Percentiles rank a stretch among this genome's conserved stretches.
Evolutionary conservation across 2,888 invertebrate species (phyloP).

Genomic region (Apoderus coryli): DNA sequence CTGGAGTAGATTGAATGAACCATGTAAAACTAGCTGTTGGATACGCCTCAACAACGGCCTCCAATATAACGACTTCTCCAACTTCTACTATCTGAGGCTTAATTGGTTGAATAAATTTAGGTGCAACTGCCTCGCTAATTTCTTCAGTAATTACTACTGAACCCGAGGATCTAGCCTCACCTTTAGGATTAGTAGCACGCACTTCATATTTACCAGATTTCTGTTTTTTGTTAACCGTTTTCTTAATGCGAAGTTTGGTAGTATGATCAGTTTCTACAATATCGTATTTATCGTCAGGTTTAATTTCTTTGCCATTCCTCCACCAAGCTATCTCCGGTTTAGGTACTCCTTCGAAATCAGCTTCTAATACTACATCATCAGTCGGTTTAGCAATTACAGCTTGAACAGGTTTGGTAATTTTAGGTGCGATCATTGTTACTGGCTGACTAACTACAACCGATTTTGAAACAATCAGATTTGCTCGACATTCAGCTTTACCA

Average conservation of each 20-base stretch:
- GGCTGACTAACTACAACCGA: slow-evolving; percentile 35
- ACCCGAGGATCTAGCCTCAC: slow-evolving; percentile 67
- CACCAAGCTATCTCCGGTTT: slow-evolving; percentile 70
- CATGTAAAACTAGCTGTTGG: slow-evolving; percentile 78
- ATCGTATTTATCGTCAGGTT: slow-evolving; percentile 43
- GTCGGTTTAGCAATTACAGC: slow-evolving; percentile 58
- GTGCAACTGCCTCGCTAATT: slow-evolving; percentile 45
- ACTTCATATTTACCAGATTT: slow-evolving; percentile 83
- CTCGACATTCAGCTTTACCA: slow-evolving; percentile 58
- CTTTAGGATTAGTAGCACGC: slow-evolving; percentile 58
- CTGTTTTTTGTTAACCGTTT: slow-evolving; percentile 45
- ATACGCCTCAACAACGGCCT: slow-evolving; percentile 59
- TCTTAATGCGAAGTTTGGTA: slow-evolving; percentile 49
- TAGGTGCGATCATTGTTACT: slow-evolving; percentile 47
- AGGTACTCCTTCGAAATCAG: slow-evolving; percentile 57
- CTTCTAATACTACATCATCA: slow-evolving; percentile 51
- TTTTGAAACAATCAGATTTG: slow-evolving; percentile 49
- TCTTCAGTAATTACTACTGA: slow-evolving; percentile 60
- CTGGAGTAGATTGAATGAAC: slow-evolving; percentile 62
- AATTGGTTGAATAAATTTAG: slow-evolving; percentile 57
- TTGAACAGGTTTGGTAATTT: slow-evolving; percentile 63
- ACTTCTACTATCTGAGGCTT: slow-evolving; percentile 52
- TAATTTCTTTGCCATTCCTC: slow-evolving; percentile 65
- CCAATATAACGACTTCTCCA: slow-evolving; percentile 66
- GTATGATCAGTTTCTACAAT: slow-evolving; percentile 45